A percentile compares a stretch with the other conserved stretches of the same genome.
phyloP scores from a whole-genome alignment of 2,888 invertebrate genomes.

The Prosapia bicincta region DNA sequence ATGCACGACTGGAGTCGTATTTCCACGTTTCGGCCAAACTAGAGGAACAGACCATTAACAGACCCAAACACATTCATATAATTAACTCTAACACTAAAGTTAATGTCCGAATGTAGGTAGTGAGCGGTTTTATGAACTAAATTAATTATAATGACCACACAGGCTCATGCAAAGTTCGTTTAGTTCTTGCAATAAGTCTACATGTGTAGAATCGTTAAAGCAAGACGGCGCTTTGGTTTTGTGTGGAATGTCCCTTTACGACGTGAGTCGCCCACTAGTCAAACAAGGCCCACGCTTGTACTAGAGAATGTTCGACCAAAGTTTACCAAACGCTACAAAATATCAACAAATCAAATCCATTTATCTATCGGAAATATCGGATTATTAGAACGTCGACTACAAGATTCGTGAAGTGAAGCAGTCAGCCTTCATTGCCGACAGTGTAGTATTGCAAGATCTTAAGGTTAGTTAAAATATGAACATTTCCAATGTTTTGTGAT shows the following conservation, averaged over 20 bases:
- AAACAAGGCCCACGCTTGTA: no score
- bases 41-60: background rate
- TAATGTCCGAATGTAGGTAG: background rate
- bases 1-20: background rate
- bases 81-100: background rate
- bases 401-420: no score
- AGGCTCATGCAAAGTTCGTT: background rate
- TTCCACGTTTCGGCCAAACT: background rate
- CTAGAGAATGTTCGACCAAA: no score
- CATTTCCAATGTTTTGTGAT: no score
- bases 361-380: no score
- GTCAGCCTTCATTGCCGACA: no score
- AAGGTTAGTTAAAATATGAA: no score
- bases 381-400: no score
- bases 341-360: no score
- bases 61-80: background rate
- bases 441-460: no score
- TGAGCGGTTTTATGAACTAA: background rate
- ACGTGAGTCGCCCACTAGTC: background rate
- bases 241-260: background rate
- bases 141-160: background rate
- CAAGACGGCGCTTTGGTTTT: background rate
- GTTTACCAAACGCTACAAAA: no score
- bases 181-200: background rate
- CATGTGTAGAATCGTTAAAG: slow-evolving; percentile 2